Evolutionary conservation across 2,888 invertebrate species (phyloP), one percentile per base, ranked within the genome.

Genomic region (Abscondita cerata): DNA sequence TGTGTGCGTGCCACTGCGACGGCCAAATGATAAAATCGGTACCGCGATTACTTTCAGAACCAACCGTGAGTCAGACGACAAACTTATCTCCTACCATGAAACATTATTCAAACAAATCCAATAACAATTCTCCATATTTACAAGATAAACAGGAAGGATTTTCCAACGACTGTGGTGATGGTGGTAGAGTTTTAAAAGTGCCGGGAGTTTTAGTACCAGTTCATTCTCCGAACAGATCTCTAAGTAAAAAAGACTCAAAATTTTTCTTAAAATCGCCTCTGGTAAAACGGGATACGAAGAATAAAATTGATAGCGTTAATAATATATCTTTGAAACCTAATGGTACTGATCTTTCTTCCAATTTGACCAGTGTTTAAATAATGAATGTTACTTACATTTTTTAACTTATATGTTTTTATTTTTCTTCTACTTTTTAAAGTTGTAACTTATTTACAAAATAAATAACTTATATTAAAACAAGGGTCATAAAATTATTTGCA

Each of bases 31-130:
- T 76, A 47, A 79, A 77, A 60, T 68, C 78, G 2, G 80, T 81
- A 6, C 76, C 77, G 5, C 68, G 80, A 57, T 66, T 81, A 6
- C 66, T 80, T 4, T 81, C 81, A 1, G 82, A 81, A 67, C 80
- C 80, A 0, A 66, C 67, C 15, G 69, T 68, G 62, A 67, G 73
- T 65, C 68, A 72, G 18, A 73, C 72, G 59, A 47, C 58, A 70
- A 68, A 25, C 69, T 65, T 20, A 69, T 72, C 3, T 70, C 73
- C 4, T 71, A 73, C 5, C 69, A 70, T 11, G 68, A 71, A 19
- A 76, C 74, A 62, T 71, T 73, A 5, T 66, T 68, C 50, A 62
- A 59, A 62, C 12, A 70, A 68, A 62, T 65, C 66, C 9, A 68
- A 70, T 16, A 59, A 66, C 3, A 70, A 66, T 36, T 74, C 72